Percentiles rank a stretch among this genome's conserved stretches.
phyloP scores from a whole-genome alignment of 1,140 invertebrate genomes.

The Tetragnatha versicolor region DNA sequence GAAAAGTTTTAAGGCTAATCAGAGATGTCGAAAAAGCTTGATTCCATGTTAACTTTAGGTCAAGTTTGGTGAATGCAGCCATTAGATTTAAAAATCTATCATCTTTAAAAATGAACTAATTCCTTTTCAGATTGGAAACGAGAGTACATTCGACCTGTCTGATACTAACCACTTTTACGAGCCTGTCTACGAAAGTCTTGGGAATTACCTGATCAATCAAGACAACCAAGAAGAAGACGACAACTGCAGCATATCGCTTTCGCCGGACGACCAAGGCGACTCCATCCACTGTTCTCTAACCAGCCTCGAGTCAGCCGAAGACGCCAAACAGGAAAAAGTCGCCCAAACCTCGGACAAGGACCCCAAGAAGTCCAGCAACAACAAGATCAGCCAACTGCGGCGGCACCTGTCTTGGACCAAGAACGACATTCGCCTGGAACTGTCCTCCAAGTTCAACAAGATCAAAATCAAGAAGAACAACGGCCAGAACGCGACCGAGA shows the following conservation, averaged over 20 bases:
- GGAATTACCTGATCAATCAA: conserved; percentile 42
- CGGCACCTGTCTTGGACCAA: conserved; percentile 60
- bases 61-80: no score
- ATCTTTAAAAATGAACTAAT: no score
- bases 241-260: conserved; percentile 55
- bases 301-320: conserved; percentile 40
- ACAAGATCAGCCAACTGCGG: conserved; percentile 50
- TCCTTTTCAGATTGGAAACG: conserved; percentile 28
- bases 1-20: no score
- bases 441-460: conserved; percentile 57
- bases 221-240: conserved; percentile 55
- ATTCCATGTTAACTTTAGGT: no score
- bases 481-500: conserved; percentile 55
- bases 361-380: conserved; percentile 2
- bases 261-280: conserved; percentile 56
- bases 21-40: no score
- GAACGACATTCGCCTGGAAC: conserved; percentile 59
- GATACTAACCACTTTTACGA: conserved; percentile 58
- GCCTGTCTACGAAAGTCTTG: conserved; percentile 59
- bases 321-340: conserved; percentile 1
- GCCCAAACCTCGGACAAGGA: neutral
- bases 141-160: conserved; percentile 50
- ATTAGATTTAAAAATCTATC: no score
- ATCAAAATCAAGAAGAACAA: conserved; percentile 60
- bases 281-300: conserved; percentile 36